Conservation (phyloP, 2,113 vertebrate genomes). For the Rhynchomys soricoides region DNA sequence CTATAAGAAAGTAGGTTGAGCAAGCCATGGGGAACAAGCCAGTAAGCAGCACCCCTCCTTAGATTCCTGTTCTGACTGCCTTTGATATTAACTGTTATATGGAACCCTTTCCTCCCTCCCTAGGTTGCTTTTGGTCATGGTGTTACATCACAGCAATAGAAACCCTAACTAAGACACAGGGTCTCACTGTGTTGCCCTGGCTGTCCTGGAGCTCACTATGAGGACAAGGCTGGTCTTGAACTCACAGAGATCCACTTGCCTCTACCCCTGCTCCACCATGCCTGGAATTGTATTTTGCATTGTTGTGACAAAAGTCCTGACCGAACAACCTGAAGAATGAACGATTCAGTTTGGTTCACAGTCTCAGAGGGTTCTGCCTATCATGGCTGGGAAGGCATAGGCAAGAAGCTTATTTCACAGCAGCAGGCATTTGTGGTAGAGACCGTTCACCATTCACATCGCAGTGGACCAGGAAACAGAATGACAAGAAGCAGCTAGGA, state of each 20-base stretch:
- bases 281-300: background rate
- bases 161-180: background rate
- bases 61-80: background rate
- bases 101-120: background rate
- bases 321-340: background rate
- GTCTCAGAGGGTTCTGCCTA: background rate
- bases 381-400: background rate
- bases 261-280: background rate
- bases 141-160: background rate
- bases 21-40: background rate
- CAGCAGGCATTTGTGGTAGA: background rate
- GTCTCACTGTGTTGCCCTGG: background rate
- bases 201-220: background rate
- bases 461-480: background rate
- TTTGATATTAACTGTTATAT: background rate
- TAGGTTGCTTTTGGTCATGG: background rate
- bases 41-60: background rate
- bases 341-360: background rate
- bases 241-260: background rate
- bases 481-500: background rate
- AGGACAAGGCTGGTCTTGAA: background rate
- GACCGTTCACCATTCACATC: no score
- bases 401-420: no score
- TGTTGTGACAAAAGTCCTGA: background rate
- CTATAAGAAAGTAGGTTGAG: background rate